A percentile compares a stretch with the other conserved stretches of the same genome.
phyloP scores from a whole-genome alignment of 2,113 vertebrate genomes.

The Vulpes lagopus region DNA sequence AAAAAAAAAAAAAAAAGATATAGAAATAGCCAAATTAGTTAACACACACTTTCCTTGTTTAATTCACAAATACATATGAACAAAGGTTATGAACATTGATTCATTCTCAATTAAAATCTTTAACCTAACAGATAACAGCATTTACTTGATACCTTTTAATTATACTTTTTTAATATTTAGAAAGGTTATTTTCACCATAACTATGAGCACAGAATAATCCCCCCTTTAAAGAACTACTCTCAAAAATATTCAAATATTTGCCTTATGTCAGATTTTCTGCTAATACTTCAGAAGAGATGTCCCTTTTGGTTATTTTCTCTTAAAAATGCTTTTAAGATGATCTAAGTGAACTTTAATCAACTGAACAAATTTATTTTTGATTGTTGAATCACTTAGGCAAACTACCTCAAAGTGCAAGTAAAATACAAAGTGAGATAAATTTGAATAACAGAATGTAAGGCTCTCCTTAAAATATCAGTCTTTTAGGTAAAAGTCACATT shows the following conservation, averaged over 20 bases:
- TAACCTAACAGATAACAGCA: not conserved
- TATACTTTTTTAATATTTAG: slow-evolving; percentile 13
- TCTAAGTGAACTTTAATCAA: not conserved
- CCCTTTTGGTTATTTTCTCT: not conserved
- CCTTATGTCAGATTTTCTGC: not conserved
- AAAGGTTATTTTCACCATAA: not conserved
- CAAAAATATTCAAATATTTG: not conserved
- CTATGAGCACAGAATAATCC: not conserved
- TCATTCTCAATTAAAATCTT: not conserved
- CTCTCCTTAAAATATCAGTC: not conserved
- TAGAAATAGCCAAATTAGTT: not conserved
- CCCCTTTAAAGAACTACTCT: not conserved
- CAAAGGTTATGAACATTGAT: not conserved
- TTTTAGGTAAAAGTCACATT: not conserved
- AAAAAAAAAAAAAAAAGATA: no score
- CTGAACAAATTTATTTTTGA: not conserved
- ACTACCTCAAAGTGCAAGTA: not conserved
- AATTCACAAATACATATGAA: not conserved
- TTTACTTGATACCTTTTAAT: slow-evolving; percentile 11
- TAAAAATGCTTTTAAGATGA: not conserved
- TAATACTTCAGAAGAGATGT: not conserved
- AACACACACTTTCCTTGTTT: not conserved
- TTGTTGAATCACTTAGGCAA: not conserved
- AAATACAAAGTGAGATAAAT: not conserved
- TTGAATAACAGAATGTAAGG: not conserved